A percentile compares a stretch with the other conserved stretches of the same genome.
Evolutionary conservation across 2,113 vertebrate genomes (phyloP).

Genomic region (Zosterops lateralis): DNA sequence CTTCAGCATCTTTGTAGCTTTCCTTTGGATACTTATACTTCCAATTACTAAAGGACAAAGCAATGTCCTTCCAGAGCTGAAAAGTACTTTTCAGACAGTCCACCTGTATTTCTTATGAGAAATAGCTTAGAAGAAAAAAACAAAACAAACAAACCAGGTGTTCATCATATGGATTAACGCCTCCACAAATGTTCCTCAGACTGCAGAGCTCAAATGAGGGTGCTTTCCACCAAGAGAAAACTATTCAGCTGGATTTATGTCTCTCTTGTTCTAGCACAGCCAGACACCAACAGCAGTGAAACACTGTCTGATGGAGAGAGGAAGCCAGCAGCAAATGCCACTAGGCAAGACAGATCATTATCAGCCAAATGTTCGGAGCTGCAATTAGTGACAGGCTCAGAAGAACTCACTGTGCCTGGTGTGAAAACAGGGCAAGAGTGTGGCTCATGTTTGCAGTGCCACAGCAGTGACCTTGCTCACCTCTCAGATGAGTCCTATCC

Average conservation of each 20-base stretch:
- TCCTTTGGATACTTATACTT: not conserved
- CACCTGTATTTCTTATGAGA: not conserved
- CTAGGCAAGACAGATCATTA: not conserved
- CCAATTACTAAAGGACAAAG: not conserved
- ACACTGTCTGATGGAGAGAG: not conserved
- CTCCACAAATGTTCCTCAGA: not conserved
- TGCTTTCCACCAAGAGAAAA: not conserved
- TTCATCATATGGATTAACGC: not conserved
- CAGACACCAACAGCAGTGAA: not conserved
- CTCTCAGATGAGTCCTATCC: not conserved
- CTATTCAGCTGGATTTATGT: not conserved
- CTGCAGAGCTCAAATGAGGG: not conserved
- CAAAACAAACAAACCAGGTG: not conserved
- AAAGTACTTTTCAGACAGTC: not conserved
- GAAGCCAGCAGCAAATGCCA: not conserved
- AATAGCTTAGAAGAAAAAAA: not conserved
- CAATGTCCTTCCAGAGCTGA: not conserved
- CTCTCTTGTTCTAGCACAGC: not conserved
- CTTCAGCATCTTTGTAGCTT: not conserved
- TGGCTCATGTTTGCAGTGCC: not conserved
- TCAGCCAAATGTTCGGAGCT: not conserved
- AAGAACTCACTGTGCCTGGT: not conserved
- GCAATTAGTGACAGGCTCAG: not conserved
- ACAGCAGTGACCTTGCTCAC: not conserved
- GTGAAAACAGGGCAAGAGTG: not conserved